A percentile compares a stretch with the other conserved stretches of the same genome.
Evolutionary conservation across 2,797 vertebrate genomes (phyloP).

Genomic region (Hoplostethus atlanticus): DNA sequence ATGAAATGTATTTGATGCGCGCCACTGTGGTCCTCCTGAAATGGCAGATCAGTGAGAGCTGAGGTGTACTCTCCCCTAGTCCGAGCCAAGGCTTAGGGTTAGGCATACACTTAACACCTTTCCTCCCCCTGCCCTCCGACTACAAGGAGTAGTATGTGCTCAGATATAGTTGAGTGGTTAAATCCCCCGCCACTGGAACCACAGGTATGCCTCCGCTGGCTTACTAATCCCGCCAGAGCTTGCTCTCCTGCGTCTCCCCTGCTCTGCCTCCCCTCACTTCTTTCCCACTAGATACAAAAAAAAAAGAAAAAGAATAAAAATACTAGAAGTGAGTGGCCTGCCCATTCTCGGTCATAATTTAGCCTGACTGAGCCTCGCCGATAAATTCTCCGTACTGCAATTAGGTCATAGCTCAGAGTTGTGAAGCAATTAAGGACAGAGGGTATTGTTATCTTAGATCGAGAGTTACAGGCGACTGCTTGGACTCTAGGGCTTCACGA

Average conservation of each 20-base stretch:
- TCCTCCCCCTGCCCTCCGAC: not conserved
- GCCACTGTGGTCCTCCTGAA: not conserved
- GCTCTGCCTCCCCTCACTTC: not conserved
- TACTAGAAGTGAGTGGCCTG: too few species aligned
- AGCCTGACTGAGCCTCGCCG: not conserved
- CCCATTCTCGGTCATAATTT: not conserved
- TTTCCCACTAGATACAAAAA: not conserved
- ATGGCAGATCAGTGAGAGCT: not conserved
- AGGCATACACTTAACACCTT: conserved; percentile 10
- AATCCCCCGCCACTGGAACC: conserved; percentile 8
- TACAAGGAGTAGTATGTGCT: conserved; percentile 5
- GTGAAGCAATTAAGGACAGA: conserved; percentile 21
- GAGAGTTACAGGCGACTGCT: conserved; percentile 17
- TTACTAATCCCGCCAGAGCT: conserved; percentile 5
- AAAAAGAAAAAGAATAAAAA: too few species aligned
- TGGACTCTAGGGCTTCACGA: conserved; percentile 7
- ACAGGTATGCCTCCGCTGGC: conserved; percentile 29
- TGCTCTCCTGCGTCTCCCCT: not conserved
- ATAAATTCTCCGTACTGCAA: not conserved
- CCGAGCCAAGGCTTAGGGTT: conserved; percentile 15
- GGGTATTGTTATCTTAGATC: conserved; percentile 33
- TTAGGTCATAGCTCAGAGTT: conserved; percentile 8
- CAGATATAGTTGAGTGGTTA: conserved; percentile 15
- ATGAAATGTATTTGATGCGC: not conserved
- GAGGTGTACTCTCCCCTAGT: not conserved